Evolutionary conservation across 2,797 vertebrate genomes (phyloP).

Genomic region (Sebastes steindachneri): DNA sequence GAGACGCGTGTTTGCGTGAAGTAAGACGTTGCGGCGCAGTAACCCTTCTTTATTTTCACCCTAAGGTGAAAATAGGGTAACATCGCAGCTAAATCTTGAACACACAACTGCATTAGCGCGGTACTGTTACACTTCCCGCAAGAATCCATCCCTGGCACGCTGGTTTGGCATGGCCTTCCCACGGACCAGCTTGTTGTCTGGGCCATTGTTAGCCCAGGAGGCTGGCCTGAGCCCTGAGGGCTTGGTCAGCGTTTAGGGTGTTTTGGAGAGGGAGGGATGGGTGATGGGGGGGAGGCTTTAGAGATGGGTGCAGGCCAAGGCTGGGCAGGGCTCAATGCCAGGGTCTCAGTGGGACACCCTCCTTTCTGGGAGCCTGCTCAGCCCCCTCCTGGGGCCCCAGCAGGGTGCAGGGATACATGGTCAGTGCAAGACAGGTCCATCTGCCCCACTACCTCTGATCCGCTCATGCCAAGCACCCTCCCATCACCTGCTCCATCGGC

Average conservation of each 20-base stretch:
- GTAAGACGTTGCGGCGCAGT: neutral
- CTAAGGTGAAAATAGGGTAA: neutral
- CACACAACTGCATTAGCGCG: conserved; percentile 4
- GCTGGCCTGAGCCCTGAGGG: conserved; percentile 76
- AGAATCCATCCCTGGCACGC: conserved; percentile 54
- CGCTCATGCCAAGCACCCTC: conserved; percentile 71
- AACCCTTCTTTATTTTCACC: neutral
- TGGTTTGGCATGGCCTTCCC: conserved; percentile 53
- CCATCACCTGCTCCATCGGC: conserved; percentile 75
- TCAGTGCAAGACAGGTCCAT: conserved; percentile 89
- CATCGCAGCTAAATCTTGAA: neutral
- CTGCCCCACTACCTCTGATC: conserved; percentile 80
- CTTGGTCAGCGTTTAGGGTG: conserved; percentile 80
- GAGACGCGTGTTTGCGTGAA: neutral
- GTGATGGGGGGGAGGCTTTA: conserved; percentile 23
- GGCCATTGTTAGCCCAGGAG: conserved; percentile 77
- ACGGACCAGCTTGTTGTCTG: conserved; percentile 76
- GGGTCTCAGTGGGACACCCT: conserved; percentile 81
- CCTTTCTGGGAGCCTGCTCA: conserved; percentile 79
- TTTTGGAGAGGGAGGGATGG: conserved; percentile 50
- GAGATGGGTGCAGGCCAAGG: conserved; percentile 81
- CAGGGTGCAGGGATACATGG: conserved; percentile 79
- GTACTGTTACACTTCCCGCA: conserved; percentile 35
- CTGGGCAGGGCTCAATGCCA: conserved; percentile 77
- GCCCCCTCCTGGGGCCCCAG: conserved; percentile 75